Base-by-base conservation (phyloP, 2,113 vertebrate genomes). In the Sceloporus undulatus region DNA sequence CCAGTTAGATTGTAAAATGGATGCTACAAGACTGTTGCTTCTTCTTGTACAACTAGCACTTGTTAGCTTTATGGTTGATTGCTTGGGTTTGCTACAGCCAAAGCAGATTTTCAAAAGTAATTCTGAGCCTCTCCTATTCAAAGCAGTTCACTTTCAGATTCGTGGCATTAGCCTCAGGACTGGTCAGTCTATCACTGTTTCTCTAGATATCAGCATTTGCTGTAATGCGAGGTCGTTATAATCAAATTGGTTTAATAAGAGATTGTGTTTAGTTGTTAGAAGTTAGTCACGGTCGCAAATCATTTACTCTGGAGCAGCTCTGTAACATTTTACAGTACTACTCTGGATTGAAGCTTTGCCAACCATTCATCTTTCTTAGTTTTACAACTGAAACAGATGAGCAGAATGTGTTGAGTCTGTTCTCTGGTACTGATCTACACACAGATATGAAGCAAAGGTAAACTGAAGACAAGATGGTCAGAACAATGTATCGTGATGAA, bases 401-500 rank as follows among this genome's bases (percentile, higher is more conserved):
- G 25, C 29, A 87, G 54, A 82, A 38, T 27, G 74, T 9, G 56
- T 52, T 70, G 14, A 25, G 54, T 48, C 68, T 65, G 38, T 42
- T 74, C 29, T n/a, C 19, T 6, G 70, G 29, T 21, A 25, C 11
- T 75, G 83, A 59, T 59, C 21, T 77, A 19, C 11, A 48, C 18
- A 89, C 29, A 91, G 74, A n/a, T 56, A 73, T 90, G 34, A 56
- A 82, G 80, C 78, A 75, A 40, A 90, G 38, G 90, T 7, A 92
- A 38, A 23, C 59, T 91, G 79, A 85, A 86, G 59, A 75, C 90
- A 92, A 56, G 86, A 75, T 90, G 68, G 86, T 18, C 38, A 89
- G 80, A 91, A 91, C 66, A 78, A 59, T 97, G 96, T 96, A 92
- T 94, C 95, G 86, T 91, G 85, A 91, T 89, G 79, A 90, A 0